phyloP scores from a whole-genome alignment of 2,888 invertebrate genomes.

The Melipona beecheii region DNA sequence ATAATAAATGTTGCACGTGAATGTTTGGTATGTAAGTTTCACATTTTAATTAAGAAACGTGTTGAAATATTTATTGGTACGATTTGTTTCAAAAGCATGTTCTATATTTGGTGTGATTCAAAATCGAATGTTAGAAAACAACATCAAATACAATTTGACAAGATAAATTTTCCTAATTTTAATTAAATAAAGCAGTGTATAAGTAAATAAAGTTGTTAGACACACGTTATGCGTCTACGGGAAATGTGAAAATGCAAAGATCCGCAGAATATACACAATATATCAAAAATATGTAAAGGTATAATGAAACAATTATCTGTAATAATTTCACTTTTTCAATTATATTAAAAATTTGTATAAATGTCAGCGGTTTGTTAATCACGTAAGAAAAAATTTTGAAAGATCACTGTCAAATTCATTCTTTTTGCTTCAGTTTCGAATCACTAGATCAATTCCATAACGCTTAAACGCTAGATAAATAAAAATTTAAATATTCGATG shows the following conservation, averaged over 20 bases:
- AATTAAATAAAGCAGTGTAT: no score
- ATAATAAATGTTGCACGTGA: slow-evolving; percentile 3
- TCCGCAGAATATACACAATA: background rate
- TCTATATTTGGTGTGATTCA: background rate
- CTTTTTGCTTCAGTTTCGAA: background rate
- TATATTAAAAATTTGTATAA: no score
- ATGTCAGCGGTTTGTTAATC: no score
- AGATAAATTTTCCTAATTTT: background rate
- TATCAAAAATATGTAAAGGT: no score
- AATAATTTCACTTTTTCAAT: no score
- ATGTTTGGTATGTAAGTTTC: background rate
- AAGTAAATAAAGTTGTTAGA: no score
- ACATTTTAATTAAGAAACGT: background rate
- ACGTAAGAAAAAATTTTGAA: no score
- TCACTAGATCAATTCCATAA: background rate
- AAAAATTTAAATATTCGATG: no score
- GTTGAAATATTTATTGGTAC: background rate
- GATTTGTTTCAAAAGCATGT: background rate
- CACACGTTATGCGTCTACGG: background rate
- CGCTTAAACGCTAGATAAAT: background rate
- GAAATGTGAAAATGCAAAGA: background rate
- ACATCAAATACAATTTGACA: background rate
- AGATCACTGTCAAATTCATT: background rate
- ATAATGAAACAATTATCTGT: no score
- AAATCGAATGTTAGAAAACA: background rate